Conservation (phyloP, 2,113 vertebrate genomes). For the Neoarius graeffei region DNA sequence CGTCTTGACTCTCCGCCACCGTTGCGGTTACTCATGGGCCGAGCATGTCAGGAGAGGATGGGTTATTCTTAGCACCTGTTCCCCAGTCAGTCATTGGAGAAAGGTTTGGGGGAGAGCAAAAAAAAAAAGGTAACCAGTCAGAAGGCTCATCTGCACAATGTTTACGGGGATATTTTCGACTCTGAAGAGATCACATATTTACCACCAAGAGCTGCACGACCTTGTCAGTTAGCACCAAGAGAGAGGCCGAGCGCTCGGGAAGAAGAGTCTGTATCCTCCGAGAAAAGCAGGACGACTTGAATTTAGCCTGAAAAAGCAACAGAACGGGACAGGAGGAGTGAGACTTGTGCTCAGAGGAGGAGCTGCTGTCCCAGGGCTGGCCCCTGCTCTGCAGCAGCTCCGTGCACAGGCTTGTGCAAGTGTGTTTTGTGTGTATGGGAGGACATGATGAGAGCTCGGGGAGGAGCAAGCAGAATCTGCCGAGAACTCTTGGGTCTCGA, state of each 20-base stretch:
- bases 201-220: constrained; percentile 67
- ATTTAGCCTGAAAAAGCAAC: constrained; percentile 18
- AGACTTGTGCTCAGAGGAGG: constrained; percentile 61
- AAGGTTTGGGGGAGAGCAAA: constrained; percentile 75
- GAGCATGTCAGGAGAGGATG: constrained; percentile 77
- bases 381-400: constrained; percentile 63
- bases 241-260: neutral
- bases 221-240: constrained; percentile 70
- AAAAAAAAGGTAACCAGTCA: constrained; percentile 80
- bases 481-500: constrained; percentile 50
- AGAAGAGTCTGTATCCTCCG: neutral
- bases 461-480: constrained; percentile 58
- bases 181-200: constrained; percentile 72
- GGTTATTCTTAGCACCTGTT: constrained; percentile 75
- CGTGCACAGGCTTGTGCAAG: constrained; percentile 6
- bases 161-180: constrained; percentile 72
- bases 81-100: constrained; percentile 79
- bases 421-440: constrained; percentile 39
- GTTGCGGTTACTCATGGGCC: constrained; percentile 79
- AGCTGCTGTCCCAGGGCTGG: constrained; percentile 74
- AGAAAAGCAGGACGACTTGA: constrained; percentile 17
- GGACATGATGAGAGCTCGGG: constrained; percentile 75
- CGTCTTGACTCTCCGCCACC: constrained; percentile 64
- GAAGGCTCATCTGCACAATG: constrained; percentile 72
- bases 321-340: constrained; percentile 44